These are phyloP conservation scores for Phyllotreta cruciferae DNA, from an alignment of 2,888 invertebrate genomes.

Conservation along the genomic window DNA sequence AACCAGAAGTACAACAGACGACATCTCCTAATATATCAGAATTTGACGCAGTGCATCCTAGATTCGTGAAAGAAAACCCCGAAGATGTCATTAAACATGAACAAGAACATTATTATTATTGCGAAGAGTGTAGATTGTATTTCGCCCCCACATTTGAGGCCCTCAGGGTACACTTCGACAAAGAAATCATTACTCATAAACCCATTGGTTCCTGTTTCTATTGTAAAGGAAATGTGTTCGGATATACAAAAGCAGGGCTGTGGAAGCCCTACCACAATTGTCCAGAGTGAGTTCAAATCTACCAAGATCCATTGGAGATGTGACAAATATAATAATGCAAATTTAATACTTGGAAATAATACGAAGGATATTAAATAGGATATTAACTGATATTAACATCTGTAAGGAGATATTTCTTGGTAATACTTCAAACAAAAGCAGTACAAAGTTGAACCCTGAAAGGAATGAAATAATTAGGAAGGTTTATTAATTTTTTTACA, in stretches of 20 bases:
- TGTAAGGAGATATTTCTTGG: too few species aligned
- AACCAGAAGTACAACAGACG: slow-evolving; percentile 22
- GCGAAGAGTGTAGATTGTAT: slow-evolving; percentile 52
- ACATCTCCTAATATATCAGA: slow-evolving; percentile 42
- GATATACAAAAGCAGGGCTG: slow-evolving; percentile 49
- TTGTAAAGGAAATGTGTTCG: slow-evolving; percentile 54
- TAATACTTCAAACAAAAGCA: too few species aligned
- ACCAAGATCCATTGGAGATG: too few species aligned
- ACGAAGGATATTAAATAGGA: too few species aligned
- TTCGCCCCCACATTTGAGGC: slow-evolving; percentile 52
- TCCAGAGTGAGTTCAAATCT: neutral
- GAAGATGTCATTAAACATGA: slow-evolving; percentile 51
- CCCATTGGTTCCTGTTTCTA: slow-evolving; percentile 54
- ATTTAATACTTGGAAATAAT: too few species aligned
- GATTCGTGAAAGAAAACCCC: slow-evolving; percentile 49
- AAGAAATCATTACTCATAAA: slow-evolving; percentile 49
- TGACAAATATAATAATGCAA: too few species aligned
- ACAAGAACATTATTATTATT: slow-evolving; percentile 52
- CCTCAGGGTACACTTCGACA: slow-evolving; percentile 53
- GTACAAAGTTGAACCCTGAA: too few species aligned
- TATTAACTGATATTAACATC: too few species aligned
- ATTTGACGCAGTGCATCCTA: slow-evolving; percentile 55
- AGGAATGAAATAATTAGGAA: too few species aligned
- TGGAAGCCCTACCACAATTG: slow-evolving; percentile 53
- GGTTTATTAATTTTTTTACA: too few species aligned